Base-by-base conservation (phyloP, 2,113 vertebrate species). In the Tragelaphus strepsiceros region DNA sequence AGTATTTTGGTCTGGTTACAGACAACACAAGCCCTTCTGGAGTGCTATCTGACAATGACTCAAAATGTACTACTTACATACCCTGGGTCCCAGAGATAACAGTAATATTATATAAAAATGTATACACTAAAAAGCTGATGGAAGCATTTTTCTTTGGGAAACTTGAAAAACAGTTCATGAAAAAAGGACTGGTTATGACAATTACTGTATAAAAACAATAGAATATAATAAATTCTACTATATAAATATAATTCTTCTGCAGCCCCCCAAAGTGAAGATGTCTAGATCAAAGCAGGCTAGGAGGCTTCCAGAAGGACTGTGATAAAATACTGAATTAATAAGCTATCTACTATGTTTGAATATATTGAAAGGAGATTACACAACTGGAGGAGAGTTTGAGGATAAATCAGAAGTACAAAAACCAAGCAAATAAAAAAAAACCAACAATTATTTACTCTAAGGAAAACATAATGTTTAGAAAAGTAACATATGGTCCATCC, bases 381-480 rank as follows among this genome's bases (percentile, higher is more conserved):
- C 5, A 93, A 28, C 13, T 32, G n/a, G 16, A 95, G 7, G 46
- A 93, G 28, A 89, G 26, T 95, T 54, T 61, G 54, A 32, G n/a
- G 46, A 92, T 95, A 97, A 84, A 88, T 78, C 62, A 88, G 43
- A 91, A 82, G 7, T n/a, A 89, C 24, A 86, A 91, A 95, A 97
- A 96, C 39, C 7, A 39, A 94, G 32, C 58, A 91, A 96, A 77
- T 58, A 21, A 21, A 35, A 84, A 46, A 88, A 80, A 82, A n/a
- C 22, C 54, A 80, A 51, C 7, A 80, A 85, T 39, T 54, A 64
- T 32, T 51, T 62, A 92, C 28, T 90, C 2, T 71, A 94, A 21
- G n/a, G 58, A 87, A 92, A 95, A 92, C 26, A 86, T 82, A 97
- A 81, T 2, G 1, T 11, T 71, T 6, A 53, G 39, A 84, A 90